phyloP scores from a whole-genome alignment of 2,888 invertebrate species.

The Mythimna loreyi region DNA sequence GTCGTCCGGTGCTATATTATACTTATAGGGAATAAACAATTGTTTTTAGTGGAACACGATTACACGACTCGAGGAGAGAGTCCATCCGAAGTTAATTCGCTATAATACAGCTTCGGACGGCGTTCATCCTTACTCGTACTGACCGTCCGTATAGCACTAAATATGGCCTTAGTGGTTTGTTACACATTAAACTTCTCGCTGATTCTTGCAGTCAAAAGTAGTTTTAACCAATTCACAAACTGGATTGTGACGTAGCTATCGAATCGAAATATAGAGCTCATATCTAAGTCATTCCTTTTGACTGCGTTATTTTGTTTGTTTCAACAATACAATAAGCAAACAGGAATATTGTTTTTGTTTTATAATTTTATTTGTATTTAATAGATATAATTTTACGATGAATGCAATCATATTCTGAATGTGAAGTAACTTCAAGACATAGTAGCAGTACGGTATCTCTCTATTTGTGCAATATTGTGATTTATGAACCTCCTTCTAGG shows the following conservation, averaged over 20 bases:
- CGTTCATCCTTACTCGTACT: too few species aligned
- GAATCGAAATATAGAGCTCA: not conserved
- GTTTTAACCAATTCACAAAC: too few species aligned
- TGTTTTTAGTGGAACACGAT: too few species aligned
- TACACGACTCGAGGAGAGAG: too few species aligned
- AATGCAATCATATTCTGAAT: constrained; percentile 9
- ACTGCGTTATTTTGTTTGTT: not conserved
- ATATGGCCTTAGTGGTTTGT: too few species aligned
- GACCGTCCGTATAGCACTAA: too few species aligned
- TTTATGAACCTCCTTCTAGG: constrained; percentile 32
- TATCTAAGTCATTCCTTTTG: not conserved
- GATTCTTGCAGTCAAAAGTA: too few species aligned
- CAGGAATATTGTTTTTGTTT: not conserved
- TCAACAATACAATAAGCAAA: not conserved
- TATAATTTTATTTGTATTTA: not conserved
- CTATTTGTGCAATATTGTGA: constrained; percentile 39
- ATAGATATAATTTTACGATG: not conserved
- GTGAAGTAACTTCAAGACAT: constrained; percentile 38
- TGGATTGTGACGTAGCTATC: not conserved
- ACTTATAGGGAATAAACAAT: too few species aligned
- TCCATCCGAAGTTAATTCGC: too few species aligned
- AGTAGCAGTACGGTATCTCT: constrained; percentile 17
- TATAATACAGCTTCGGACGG: too few species aligned
- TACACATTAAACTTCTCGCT: too few species aligned
- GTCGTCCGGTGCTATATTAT: too few species aligned